phyloP scores from a whole-genome alignment of 2,888 invertebrate species.

The Lasioglossum morio region DNA sequence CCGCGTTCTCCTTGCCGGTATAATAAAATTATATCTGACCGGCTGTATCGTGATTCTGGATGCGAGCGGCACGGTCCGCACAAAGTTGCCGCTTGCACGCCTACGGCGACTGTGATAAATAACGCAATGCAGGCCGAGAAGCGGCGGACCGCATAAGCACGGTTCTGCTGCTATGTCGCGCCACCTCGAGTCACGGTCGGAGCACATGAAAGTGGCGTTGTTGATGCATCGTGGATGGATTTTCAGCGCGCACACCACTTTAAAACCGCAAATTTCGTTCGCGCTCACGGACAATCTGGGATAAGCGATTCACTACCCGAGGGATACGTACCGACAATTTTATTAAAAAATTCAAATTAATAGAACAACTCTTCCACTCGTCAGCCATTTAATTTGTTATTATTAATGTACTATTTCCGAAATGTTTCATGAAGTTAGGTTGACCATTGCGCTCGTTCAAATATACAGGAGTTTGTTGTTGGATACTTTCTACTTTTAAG shows the following conservation, averaged over 20 bases:
- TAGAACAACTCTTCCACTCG: too few species aligned
- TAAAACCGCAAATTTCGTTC: not conserved
- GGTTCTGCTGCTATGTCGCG: constrained; percentile 49
- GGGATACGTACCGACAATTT: not conserved
- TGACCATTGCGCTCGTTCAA: too few species aligned
- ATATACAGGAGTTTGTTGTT: too few species aligned
- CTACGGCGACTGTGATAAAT: constrained; percentile 81
- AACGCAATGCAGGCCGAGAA: constrained; percentile 65
- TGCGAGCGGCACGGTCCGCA: constrained; percentile 71
- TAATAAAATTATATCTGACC: constrained; percentile 82
- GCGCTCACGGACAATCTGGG: not conserved
- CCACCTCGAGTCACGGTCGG: constrained; percentile 47
- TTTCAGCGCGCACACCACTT: constrained; percentile 35
- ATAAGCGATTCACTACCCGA: not conserved
- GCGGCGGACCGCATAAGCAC: constrained; percentile 53
- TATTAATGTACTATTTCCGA: too few species aligned
- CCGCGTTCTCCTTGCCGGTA: constrained; percentile 74
- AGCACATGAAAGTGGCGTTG: constrained; percentile 19
- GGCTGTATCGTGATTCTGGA: constrained; percentile 77
- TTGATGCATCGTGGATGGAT: constrained; percentile 7
- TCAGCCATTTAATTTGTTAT: too few species aligned
- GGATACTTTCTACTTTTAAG: too few species aligned
- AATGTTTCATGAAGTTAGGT: too few species aligned
- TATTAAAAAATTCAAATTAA: too few species aligned
- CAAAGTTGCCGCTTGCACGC: constrained; percentile 80